Percentiles rank a stretch among this genome's conserved stretches.
Evolutionary conservation across 1,140 invertebrate species (phyloP).

Genomic region (Drosophila athabasca): DNA sequence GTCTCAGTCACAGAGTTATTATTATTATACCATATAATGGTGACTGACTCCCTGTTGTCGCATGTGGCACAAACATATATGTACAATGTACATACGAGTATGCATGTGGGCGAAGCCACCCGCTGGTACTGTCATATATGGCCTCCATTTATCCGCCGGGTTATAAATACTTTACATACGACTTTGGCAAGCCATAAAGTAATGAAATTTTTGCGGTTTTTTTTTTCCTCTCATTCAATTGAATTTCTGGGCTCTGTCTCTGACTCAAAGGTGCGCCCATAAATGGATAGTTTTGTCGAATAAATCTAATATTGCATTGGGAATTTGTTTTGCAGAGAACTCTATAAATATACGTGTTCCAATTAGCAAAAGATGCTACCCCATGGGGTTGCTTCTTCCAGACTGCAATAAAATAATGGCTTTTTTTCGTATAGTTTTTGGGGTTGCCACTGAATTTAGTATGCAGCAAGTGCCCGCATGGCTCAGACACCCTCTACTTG

Average conservation of each 20-base stretch:
- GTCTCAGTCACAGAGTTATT: slow-evolving; percentile 26
- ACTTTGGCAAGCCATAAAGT: slow-evolving; percentile 64
- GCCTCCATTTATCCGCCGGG: slow-evolving; percentile 48
- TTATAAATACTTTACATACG: slow-evolving; percentile 66
- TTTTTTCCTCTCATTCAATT: slow-evolving; percentile 61
- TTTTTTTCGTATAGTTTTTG: neutral
- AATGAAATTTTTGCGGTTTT: slow-evolving; percentile 44
- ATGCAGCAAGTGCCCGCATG: slow-evolving; percentile 21
- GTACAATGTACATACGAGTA: slow-evolving; percentile 31
- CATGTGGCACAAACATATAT: slow-evolving; percentile 56
- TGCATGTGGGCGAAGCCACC: slow-evolving; percentile 56
- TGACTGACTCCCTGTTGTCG: slow-evolving; percentile 21
- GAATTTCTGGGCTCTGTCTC: slow-evolving; percentile 37
- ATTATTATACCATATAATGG: slow-evolving; percentile 14
- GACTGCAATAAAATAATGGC: slow-evolving; percentile 22
- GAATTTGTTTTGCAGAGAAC: neutral
- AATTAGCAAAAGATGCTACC: slow-evolving; percentile 28
- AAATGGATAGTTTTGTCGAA: slow-evolving; percentile 21
- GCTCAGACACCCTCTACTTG: slow-evolving; percentile 38
- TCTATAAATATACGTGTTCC: slow-evolving; percentile 46
- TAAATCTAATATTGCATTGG: slow-evolving; percentile 43
- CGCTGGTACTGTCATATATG: slow-evolving; percentile 51
- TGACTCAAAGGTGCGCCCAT: slow-evolving; percentile 20
- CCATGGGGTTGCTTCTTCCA: too few species aligned
- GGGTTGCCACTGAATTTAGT: slow-evolving; percentile 25